phyloP scores from a whole-genome alignment of 2,113 vertebrate genomes.

The Antigone vipio region DNA sequence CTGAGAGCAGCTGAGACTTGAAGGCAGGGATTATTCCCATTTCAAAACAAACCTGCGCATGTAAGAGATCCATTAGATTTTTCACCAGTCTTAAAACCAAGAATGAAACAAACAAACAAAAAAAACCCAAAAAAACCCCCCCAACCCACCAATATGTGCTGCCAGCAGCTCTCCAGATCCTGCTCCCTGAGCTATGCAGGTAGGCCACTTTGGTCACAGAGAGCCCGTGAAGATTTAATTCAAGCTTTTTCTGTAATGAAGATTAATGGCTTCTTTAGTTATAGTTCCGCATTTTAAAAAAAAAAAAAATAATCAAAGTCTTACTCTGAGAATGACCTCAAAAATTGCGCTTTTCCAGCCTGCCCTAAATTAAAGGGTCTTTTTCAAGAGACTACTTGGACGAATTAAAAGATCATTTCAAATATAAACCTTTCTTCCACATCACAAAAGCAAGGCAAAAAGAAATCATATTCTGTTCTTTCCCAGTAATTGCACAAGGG shows the following conservation, averaged over 20 bases:
- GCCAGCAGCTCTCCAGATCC: background rate
- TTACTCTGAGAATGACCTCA: background rate
- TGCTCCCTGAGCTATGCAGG: background rate
- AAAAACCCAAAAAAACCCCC: accelerated
- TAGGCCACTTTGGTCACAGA: background rate
- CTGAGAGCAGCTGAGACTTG: background rate
- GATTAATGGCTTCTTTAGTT: background rate
- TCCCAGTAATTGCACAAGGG: background rate
- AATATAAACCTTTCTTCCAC: conserved; percentile 1
- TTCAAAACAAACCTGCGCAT: background rate
- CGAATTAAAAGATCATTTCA: background rate
- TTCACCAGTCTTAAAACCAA: background rate
- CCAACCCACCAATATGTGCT: accelerated
- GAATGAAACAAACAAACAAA: background rate
- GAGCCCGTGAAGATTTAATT: background rate
- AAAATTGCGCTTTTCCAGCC: background rate
- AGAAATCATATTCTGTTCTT: background rate
- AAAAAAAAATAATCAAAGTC: background rate
- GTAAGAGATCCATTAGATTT: background rate
- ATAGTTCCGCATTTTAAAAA: background rate
- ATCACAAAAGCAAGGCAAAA: background rate
- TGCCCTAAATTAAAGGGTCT: background rate
- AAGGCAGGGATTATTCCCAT: background rate
- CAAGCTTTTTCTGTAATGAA: background rate
- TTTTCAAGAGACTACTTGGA: background rate